Conservation (phyloP, 37 sponge, comb jelly and placozoan genomes). For the Haliclona indistincta region DNA sequence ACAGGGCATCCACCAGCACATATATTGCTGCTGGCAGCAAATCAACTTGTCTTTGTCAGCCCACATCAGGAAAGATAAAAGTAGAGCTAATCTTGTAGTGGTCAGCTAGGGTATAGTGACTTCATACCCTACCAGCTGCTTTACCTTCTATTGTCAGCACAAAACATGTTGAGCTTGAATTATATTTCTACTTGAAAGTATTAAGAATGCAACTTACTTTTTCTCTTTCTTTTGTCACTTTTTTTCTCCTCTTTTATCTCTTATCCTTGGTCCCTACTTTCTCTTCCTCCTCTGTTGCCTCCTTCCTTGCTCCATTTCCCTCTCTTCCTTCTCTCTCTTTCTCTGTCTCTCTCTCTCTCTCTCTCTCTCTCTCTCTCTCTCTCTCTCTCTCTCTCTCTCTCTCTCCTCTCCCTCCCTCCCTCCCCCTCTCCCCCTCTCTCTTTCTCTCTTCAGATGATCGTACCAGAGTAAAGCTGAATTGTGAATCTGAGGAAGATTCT, state of each 20-base stretch:
- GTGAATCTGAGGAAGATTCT: conserved; percentile 41
- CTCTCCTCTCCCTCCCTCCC: background rate
- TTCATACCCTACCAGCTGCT: too few species aligned
- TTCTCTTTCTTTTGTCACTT: background rate
- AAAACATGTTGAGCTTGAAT: too few species aligned
- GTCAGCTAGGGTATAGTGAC: too few species aligned
- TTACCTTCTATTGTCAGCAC: too few species aligned
- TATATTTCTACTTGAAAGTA: too few species aligned
- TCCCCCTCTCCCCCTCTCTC: background rate
- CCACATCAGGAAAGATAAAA: too few species aligned
- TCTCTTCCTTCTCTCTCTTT: background rate
- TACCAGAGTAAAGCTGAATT: conserved; percentile 54
- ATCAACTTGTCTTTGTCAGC: too few species aligned
- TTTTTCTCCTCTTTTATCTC: background rate
- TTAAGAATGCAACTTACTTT: too few species aligned
- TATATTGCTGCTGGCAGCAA: too few species aligned
- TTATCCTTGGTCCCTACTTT: background rate
- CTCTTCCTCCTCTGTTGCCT: background rate
- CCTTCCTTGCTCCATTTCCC: background rate
- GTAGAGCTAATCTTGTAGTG: too few species aligned
- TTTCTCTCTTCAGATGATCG: conserved; percentile 61
- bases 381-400: background rate
- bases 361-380: background rate
- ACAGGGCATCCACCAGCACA: too few species aligned
- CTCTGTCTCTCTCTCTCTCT: background rate